Conservation (phyloP, 2,888 invertebrate species). For the Cistogaster globosa region DNA sequence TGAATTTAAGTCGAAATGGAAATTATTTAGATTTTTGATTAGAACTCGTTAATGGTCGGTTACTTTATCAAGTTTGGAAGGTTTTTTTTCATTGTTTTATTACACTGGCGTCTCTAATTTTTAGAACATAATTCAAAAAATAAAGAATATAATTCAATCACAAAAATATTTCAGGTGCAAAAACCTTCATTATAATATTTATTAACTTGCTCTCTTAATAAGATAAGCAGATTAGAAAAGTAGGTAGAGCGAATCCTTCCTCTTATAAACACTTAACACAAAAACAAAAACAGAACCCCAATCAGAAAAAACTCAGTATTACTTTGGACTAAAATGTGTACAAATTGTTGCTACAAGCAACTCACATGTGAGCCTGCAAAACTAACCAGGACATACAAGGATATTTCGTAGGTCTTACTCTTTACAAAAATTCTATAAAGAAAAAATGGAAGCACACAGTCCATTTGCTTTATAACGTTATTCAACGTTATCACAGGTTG, state of each 20-base stretch:
- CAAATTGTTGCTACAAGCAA: constrained; percentile 59
- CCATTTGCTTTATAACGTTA: constrained; percentile 44
- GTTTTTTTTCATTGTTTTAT: too few species aligned
- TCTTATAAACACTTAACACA: neutral
- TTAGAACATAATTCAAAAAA: too few species aligned
- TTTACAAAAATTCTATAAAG: neutral
- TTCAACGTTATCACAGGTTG: constrained; percentile 29
- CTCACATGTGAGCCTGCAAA: constrained; percentile 45
- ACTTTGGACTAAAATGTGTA: constrained; percentile 27
- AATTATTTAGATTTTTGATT: too few species aligned
- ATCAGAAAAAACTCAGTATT: neutral
- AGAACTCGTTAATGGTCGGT: too few species aligned
- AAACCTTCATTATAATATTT: neutral
- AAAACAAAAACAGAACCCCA: neutral
- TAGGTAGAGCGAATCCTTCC: neutral
- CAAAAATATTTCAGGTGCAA: constrained; percentile 19
- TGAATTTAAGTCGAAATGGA: too few species aligned
- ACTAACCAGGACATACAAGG: neutral
- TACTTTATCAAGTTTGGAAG: too few species aligned
- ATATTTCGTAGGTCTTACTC: neutral
- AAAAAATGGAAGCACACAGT: too few species aligned
- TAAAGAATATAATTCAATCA: neutral
- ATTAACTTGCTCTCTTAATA: neutral
- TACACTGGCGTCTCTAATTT: too few species aligned
- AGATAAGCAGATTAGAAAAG: neutral